Conservation (phyloP, 2,113 vertebrate species). For the Xiphophorus hellerii region DNA sequence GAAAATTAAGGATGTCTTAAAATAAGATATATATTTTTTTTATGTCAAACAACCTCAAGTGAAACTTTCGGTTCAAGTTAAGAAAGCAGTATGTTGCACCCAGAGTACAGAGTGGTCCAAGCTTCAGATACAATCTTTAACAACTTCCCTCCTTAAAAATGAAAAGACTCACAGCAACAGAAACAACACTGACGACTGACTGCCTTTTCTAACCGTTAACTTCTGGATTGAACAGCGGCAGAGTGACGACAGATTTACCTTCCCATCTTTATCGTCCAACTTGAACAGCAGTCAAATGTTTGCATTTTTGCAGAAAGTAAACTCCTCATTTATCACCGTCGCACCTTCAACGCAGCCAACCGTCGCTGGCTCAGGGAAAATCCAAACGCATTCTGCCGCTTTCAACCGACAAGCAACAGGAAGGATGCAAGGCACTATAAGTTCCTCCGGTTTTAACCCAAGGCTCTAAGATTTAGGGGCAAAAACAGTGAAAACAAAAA, state of each 20-base stretch:
- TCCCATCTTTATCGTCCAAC: background rate
- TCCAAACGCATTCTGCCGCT: slow-evolving; percentile 28
- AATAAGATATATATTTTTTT: background rate
- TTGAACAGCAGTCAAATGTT: background rate
- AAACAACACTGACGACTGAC: slow-evolving; percentile 38
- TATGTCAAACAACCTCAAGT: background rate
- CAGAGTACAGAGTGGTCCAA: slow-evolving; percentile 63
- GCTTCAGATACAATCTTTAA: slow-evolving; percentile 66
- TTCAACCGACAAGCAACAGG: slow-evolving; percentile 50
- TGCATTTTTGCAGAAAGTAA: background rate
- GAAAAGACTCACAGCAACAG: slow-evolving; percentile 8
- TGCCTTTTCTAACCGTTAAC: background rate
- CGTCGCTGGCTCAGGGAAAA: slow-evolving; percentile 22
- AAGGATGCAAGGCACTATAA: slow-evolving; percentile 73
- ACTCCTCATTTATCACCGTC: background rate
- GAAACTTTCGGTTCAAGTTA: background rate
- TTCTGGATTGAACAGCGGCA: slow-evolving; percentile 20
- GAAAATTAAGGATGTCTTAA: background rate
- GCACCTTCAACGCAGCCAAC: background rate
- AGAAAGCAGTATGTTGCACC: slow-evolving; percentile 12
- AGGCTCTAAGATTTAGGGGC: slow-evolving; percentile 26
- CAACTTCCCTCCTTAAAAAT: slow-evolving; percentile 34
- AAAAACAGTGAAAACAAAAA: slow-evolving; percentile 36
- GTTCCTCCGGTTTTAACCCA: slow-evolving; percentile 31
- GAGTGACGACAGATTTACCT: slow-evolving; percentile 2